Base-by-base conservation (phyloP, 2,888 invertebrate species). In the Celastrina argiolus region DNA sequence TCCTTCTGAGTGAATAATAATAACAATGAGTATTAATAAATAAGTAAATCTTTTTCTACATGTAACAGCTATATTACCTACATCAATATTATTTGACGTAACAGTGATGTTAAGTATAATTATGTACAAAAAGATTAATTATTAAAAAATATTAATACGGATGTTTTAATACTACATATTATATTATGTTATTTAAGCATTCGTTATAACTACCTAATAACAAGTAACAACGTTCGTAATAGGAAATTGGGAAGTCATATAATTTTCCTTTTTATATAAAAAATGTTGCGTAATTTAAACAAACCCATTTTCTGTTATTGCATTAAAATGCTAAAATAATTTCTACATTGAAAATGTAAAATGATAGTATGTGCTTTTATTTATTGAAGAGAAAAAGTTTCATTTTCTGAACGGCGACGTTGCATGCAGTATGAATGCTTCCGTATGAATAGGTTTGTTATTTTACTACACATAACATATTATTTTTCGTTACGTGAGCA, bases 371-470 rank as follows among this genome's bases (percentile, higher is more conserved):
- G 31, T 58, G 28, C 2, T 56, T 58, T 58, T 22, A 22, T 51
- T 51, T 51, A 51, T 51, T 5, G 12, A 51, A 22, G 51, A 22
- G 51, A 51, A 51, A 51, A 22, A 51, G 12, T 22, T 12, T 22
- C 22, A 51, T 22, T 51, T 51, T 14, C 22, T 26, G 51, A 51
- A 51, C 26, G 22, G 51, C 51, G 16, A 22, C 51, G 16, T 59
- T 59, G 59, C 59, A 59, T 59, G 59, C 59, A 31, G 31, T 4
- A 16, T 34, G 34, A 16, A 34, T 34, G 59, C 34, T 59, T 59
- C 59, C 59, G 59, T 59, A 31, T 59, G 31, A 31, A 59, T 59
- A 31, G 31, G 59, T 34, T 34, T 59, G 59, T 59, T 59, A 31
- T 34, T 34, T 59, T 59, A 34, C 12, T 22, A 12, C 12, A 51